Evolutionary conservation across 2,797 vertebrate species (phyloP).

Genomic region (Alouatta caraya): DNA sequence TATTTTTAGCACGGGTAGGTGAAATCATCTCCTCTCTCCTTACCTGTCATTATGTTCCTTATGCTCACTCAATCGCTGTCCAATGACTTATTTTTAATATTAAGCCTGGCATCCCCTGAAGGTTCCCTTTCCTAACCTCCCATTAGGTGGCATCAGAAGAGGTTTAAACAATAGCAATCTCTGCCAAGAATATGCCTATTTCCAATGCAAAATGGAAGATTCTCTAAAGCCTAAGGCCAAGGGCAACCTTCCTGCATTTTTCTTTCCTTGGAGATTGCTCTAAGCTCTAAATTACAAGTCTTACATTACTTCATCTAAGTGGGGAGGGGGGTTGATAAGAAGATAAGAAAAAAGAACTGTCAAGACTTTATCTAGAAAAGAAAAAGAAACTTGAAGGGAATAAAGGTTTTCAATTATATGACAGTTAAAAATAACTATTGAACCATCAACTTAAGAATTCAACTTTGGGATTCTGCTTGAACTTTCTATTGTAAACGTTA

Average conservation of each 20-base stretch:
- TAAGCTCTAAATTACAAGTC: constrained; percentile 16
- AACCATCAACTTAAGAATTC: constrained; percentile 68
- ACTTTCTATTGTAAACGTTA: constrained; percentile 35
- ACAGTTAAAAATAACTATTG: constrained; percentile 60
- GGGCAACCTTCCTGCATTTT: not conserved
- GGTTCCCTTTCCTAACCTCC: not conserved
- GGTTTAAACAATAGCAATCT: not conserved
- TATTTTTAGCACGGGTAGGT: constrained; percentile 69
- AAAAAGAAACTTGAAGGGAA: constrained; percentile 58
- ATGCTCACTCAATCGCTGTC: not conserved
- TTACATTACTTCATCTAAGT: not conserved
- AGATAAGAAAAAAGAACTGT: constrained; percentile 63
- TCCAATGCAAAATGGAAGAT: not conserved
- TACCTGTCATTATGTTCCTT: constrained; percentile 37
- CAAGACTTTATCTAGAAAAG: constrained; percentile 61
- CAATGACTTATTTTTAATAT: constrained; percentile 21
- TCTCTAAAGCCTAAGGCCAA: not conserved
- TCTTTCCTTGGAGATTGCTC: not conserved
- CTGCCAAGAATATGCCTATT: not conserved
- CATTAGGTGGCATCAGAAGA: not conserved
- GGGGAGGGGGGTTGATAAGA: not conserved
- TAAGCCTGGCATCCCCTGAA: not conserved
- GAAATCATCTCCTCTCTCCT: constrained; percentile 46
- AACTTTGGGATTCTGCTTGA: constrained; percentile 60
- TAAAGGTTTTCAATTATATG: constrained; percentile 56